phyloP scores from a whole-genome alignment of 2,888 invertebrate species.

The Drosophila anomelani region DNA sequence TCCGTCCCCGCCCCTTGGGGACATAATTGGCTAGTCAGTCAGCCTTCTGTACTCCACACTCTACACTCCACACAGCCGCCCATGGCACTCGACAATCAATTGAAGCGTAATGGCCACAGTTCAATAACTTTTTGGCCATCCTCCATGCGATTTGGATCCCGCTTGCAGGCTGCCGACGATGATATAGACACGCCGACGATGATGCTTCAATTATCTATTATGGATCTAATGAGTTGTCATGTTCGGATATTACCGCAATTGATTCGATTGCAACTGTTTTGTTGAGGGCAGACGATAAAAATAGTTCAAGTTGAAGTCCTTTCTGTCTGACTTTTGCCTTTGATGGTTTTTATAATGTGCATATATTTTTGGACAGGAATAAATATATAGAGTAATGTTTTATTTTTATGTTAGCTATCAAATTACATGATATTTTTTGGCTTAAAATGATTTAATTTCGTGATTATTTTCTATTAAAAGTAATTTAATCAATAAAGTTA shows the following conservation, averaged over 20 bases:
- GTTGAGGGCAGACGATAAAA: conserved; percentile 27
- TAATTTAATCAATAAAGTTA: background rate
- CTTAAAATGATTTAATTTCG: background rate
- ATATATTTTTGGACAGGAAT: too few relatives aligned
- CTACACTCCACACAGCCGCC: conserved; percentile 4
- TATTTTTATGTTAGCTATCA: background rate
- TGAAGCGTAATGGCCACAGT: conserved; percentile 82
- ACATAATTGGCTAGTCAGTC: conserved; percentile 44
- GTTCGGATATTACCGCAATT: conserved; percentile 39
- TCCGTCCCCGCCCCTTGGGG: background rate
- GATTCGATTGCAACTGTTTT: conserved; percentile 40
- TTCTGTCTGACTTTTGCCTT: background rate
- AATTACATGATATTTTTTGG: background rate
- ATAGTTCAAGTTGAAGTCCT: conserved; percentile 21
- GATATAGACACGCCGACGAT: conserved; percentile 24
- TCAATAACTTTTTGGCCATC: conserved; percentile 81
- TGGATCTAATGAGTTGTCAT: conserved; percentile 46
- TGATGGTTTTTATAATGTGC: too few relatives aligned
- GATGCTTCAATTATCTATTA: conserved; percentile 47
- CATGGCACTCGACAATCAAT: conserved; percentile 55
- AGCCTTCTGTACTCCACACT: conserved; percentile 11
- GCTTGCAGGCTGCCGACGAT: conserved; percentile 23
- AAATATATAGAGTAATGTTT: background rate
- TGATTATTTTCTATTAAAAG: background rate
- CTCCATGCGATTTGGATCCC: conserved; percentile 36